Conservation (phyloP, 1,140 invertebrate species). For the Drosophila lacertosa region DNA sequence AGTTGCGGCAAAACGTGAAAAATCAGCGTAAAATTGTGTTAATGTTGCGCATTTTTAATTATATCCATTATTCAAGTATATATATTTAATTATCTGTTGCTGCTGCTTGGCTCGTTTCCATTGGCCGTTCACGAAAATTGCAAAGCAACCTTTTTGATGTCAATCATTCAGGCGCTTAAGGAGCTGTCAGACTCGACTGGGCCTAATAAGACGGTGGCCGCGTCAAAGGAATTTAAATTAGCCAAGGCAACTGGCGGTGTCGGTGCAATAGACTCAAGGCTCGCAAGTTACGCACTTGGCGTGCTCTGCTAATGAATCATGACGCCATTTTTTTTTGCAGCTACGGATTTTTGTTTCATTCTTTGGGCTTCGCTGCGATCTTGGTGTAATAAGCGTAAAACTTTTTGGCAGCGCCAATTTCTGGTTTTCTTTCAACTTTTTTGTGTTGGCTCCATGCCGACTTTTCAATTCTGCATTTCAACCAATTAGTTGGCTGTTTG, state of each 20-base stretch:
- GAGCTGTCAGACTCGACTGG: slow-evolving; percentile 73
- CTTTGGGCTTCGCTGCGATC: slow-evolving; percentile 25
- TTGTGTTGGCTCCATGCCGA: slow-evolving; percentile 17
- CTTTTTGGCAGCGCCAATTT: slow-evolving; percentile 64
- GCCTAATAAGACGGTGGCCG: slow-evolving; percentile 62
- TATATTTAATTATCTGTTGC: slow-evolving; percentile 39
- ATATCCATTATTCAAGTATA: slow-evolving; percentile 34
- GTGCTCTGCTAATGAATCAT: slow-evolving; percentile 74
- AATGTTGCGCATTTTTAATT: slow-evolving; percentile 73
- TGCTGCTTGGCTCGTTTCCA: slow-evolving; percentile 25
- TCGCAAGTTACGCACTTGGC: slow-evolving; percentile 61
- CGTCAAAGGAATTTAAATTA: slow-evolving; percentile 81
- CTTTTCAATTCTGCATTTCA: slow-evolving; percentile 63
- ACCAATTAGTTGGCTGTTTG: slow-evolving; percentile 78
- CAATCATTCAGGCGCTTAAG: slow-evolving; percentile 81
- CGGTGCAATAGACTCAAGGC: slow-evolving; percentile 58
- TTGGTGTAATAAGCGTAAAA: slow-evolving; percentile 80
- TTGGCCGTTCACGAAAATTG: slow-evolving; percentile 34
- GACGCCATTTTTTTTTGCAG: slow-evolving; percentile 65
- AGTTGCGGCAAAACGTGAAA: slow-evolving; percentile 45
- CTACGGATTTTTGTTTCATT: slow-evolving; percentile 33
- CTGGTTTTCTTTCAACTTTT: slow-evolving; percentile 48
- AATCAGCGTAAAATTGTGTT: slow-evolving; percentile 58
- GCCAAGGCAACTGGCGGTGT: slow-evolving; percentile 56
- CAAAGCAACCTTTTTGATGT: slow-evolving; percentile 75